A percentile compares a stretch with the other conserved stretches of the same genome.
Conservation (phyloP, 2,888 invertebrate species). For the Hirtodrosophila histrioides region DNA sequence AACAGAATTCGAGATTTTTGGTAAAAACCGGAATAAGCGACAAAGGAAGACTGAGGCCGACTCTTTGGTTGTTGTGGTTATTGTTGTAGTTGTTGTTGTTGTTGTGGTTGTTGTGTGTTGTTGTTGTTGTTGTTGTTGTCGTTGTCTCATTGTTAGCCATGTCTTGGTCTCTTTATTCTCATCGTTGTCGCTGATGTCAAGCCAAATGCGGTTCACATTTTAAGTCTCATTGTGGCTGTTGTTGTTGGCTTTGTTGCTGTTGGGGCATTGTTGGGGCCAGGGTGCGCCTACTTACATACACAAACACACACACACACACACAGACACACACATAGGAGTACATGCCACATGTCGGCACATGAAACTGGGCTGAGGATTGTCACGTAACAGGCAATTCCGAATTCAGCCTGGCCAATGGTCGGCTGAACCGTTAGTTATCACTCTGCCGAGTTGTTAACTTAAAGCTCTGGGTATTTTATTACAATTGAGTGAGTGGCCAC, state of each 20-base stretch:
- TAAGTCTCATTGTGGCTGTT: slow-evolving; percentile 43
- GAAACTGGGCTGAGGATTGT: slow-evolving; percentile 48
- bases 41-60: not conserved
- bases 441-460: slow-evolving; percentile 40
- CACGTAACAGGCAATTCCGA: slow-evolving; percentile 45
- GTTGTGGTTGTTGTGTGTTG: slow-evolving; percentile 5
- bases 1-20: slow-evolving; percentile 16
- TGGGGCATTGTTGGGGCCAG: slow-evolving; percentile 13
- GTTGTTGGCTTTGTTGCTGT: slow-evolving; percentile 18
- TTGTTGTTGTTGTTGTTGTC: slow-evolving; percentile 8
- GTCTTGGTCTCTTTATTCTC: slow-evolving; percentile 36
- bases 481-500: slow-evolving; percentile 38
- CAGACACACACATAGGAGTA: not conserved
- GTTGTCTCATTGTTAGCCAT: slow-evolving; percentile 47
- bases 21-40: slow-evolving; percentile 12
- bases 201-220: slow-evolving; percentile 47
- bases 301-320: not conserved
- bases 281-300: slow-evolving; percentile 50
- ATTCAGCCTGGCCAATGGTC: slow-evolving; percentile 7
- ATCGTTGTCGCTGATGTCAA: slow-evolving; percentile 33
- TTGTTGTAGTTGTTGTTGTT: slow-evolving; percentile 6
- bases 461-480: slow-evolving; percentile 44
- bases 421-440: slow-evolving; percentile 54
- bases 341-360: slow-evolving; percentile 52
- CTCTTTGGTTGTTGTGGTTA: slow-evolving; percentile 1